These are phyloP conservation scores for Calameuta filiformis DNA, from an alignment of 2,888 invertebrate genomes.

Conservation along the genomic window DNA sequence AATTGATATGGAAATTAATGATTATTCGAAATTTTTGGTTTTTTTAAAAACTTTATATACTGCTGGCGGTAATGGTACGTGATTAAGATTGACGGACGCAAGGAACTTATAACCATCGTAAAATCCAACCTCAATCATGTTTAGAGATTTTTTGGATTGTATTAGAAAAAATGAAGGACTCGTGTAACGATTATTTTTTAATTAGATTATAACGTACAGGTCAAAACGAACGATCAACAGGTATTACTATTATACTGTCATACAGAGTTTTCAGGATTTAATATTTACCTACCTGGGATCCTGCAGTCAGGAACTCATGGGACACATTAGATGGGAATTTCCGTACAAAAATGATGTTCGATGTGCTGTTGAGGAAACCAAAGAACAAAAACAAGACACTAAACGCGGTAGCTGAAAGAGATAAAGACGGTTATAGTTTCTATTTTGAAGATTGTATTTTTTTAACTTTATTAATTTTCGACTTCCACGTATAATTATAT, in stretches of 20 bases:
- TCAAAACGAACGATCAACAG: not conserved
- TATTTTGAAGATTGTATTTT: constrained; percentile 56
- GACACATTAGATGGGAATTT: constrained; percentile 26
- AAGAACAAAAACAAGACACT: constrained; percentile 13
- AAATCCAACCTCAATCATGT: not conserved
- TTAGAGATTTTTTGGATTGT: not conserved
- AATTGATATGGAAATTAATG: not conserved
- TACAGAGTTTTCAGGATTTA: not conserved
- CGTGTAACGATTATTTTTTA: not conserved
- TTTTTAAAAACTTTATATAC: not conserved
- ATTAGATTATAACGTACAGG: not conserved
- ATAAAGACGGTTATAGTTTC: constrained; percentile 53
- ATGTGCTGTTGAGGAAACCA: constrained; percentile 32
- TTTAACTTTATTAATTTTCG: constrained; percentile 53
- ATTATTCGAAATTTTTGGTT: not conserved
- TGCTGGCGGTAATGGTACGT: not conserved
- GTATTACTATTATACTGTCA: not conserved
- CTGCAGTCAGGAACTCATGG: not conserved
- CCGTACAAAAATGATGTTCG: constrained; percentile 40
- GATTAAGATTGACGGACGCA: not conserved
- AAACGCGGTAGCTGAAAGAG: constrained; percentile 34
- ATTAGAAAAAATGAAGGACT: not conserved
- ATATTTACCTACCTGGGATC: not conserved
- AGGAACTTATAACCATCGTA: not conserved
- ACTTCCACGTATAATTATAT: constrained; percentile 42